Base-by-base conservation (phyloP, 2,113 vertebrate species). In the Actenoides hombroni region DNA sequence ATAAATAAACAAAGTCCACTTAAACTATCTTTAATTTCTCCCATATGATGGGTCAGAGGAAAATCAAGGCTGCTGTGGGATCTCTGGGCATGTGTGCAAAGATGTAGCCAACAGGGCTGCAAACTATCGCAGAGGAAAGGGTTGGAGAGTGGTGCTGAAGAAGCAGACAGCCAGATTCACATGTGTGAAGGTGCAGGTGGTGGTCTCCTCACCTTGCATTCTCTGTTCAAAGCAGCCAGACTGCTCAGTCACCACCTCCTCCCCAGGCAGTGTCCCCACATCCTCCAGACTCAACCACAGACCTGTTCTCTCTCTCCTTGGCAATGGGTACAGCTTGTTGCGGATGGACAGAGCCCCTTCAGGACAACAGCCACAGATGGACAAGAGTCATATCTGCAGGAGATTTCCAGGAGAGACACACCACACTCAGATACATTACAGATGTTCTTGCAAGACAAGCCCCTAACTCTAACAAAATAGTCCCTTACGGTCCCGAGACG, bases 1-100 rank as follows among this genome's bases (percentile, higher is more conserved):
- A 71, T 53, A 95, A 96, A 96, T 44, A 95, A 95, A 80, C 80
- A 67, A 68, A 65, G 37, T n/a, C 57, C 48, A 51, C 67, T 69
- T 53, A 67, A 93, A 44, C 40, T 10, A 0, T 73, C 35, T 76
- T 65, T 40, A 78, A 87, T 92, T 86, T 86, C 91, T 89, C 57
- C 61, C 86, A 54, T 49, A 49, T 53, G 83, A 88, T 24, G 54
- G 26, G 65, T 11, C 25, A 78, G 76, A 53, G 68, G 37, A 80
- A 94, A 95, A 70, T 9, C 24, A 77, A 93, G 79, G 60, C 88
- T 93, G 75, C 49, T 67, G 24, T 44, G 51, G 48, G 57, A 84
- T 57, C 18, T 68, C 37, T 60, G 71, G 29, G 24, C 0, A 0
- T 19, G 35, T 11, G 28, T 37, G 42, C 25, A 67, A 35, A 68